phyloP scores from a whole-genome alignment of 2,888 invertebrate genomes.

The Eulithis prunata region DNA sequence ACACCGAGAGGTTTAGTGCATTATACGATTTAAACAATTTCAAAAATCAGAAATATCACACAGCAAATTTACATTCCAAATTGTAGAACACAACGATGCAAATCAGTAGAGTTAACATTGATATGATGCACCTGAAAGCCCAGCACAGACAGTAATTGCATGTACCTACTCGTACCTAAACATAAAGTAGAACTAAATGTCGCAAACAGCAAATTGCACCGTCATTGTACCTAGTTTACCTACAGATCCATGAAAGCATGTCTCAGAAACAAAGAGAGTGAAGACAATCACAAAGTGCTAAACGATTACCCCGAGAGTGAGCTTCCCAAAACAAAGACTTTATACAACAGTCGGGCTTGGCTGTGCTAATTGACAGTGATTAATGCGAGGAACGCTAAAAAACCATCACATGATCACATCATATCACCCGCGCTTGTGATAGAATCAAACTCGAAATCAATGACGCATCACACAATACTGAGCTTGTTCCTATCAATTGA shows the following conservation, averaged over 20 bases:
- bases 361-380: conserved; percentile 78
- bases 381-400: conserved; percentile 61
- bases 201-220: conserved; percentile 78
- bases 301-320: conserved; percentile 68
- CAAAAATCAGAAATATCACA: conserved; percentile 46
- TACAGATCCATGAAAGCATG: conserved; percentile 82
- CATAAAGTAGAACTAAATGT: conserved; percentile 75
- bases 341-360: conserved; percentile 77
- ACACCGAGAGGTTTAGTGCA: conserved; percentile 76
- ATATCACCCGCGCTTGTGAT: conserved; percentile 69
- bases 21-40: conserved; percentile 70
- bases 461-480: conserved; percentile 39
- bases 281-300: conserved; percentile 65
- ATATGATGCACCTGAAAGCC: conserved; percentile 81
- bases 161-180: conserved; percentile 55
- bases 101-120: conserved; percentile 58
- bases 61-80: conserved; percentile 44
- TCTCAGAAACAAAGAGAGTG: conserved; percentile 79
- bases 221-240: conserved; percentile 70
- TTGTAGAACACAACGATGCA: conserved; percentile 41
- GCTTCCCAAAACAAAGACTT: conserved; percentile 77
- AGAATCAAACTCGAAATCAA: conserved; percentile 59
- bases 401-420: conserved; percentile 70
- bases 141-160: conserved; percentile 78
- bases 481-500: conserved; percentile 60